Base-by-base conservation (phyloP, 2,888 invertebrate species). In the Nasonovia ribisnigri region DNA sequence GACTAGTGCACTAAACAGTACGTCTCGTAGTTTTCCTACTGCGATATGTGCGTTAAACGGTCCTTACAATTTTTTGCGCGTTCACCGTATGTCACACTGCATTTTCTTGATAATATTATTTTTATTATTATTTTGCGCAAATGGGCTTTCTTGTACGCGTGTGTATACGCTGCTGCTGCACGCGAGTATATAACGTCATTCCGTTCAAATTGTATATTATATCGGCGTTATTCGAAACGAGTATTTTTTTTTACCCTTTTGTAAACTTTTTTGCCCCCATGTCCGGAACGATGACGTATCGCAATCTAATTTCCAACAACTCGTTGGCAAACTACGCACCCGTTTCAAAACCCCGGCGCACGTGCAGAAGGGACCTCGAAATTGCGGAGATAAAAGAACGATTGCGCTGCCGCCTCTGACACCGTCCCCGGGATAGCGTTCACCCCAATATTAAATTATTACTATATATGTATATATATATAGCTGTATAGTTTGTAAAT, bases 371-470 rank as follows among this genome's bases (percentile, higher is more conserved):
- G 92, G 88, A 88, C 43, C 51, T 11, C 77, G 92, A 92, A 77
- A 92, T 88, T 42, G 92, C 11, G 77, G n/a, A 88, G 77, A 92
- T 92, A 92, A 92, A 88, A 92, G 67, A 88, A 51, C 92, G 88
- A 92, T 91, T 48, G 48, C 90, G 26, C 24, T n/a, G 42, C 42
- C 60, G 54, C n/a, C 54, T 42, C 43, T 77, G 77, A 77, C 89
- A 36, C 24, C 48, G 13, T 13, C 84, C 42, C 10, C 6, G 0
- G 42, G 6, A 16, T 46, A 10, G n/a, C 86, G 3, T n/a, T 43
- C 86, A 42, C 20, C 11, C 86, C 57, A 51, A 77, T 88, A 88
- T 92, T 77, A 88, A 92, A 92, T 92, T 92, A 51, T 90, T 46
- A 36, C 36, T 90, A 20, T 91, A 57, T 77, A 36, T 77, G 54